Evolutionary conservation across 2,113 vertebrate species (phyloP).

Genomic region (Perccottus glenii): DNA sequence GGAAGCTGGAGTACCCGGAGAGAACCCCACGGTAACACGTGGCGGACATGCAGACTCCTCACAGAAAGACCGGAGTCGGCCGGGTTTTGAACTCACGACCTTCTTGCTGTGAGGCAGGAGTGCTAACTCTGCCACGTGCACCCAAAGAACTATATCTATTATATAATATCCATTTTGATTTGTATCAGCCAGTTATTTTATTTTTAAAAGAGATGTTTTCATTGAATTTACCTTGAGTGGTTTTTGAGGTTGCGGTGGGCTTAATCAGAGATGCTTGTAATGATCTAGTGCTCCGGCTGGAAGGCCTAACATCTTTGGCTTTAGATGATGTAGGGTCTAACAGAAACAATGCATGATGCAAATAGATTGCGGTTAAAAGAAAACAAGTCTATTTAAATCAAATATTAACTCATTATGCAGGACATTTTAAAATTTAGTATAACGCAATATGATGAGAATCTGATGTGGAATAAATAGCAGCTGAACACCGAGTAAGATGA

Average conservation of each 20-base stretch:
- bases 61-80: no score
- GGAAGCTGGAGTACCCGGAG: no score
- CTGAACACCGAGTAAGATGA: conserved; percentile 50
- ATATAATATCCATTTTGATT: no score
- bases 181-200: not conserved
- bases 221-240: conserved; percentile 60
- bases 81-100: no score
- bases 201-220: conserved; percentile 1
- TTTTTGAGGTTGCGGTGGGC: conserved; percentile 54
- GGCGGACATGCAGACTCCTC: no score
- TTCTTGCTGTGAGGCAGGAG: no score
- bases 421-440: not conserved
- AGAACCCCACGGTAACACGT: no score
- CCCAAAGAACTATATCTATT: no score
- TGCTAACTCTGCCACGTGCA: no score
- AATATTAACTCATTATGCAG: conserved; percentile 2
- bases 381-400: no score
- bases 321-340: conserved; percentile 42
- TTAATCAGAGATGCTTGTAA: conserved; percentile 49
- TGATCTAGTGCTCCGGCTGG: conserved; percentile 37
- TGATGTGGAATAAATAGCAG: no score
- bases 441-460: no score
- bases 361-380: not conserved
- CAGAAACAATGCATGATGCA: conserved; percentile 19
- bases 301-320: conserved; percentile 45